Evolutionary conservation across 2,888 invertebrate species (phyloP).

Genomic region (Drosophila infuscata): DNA sequence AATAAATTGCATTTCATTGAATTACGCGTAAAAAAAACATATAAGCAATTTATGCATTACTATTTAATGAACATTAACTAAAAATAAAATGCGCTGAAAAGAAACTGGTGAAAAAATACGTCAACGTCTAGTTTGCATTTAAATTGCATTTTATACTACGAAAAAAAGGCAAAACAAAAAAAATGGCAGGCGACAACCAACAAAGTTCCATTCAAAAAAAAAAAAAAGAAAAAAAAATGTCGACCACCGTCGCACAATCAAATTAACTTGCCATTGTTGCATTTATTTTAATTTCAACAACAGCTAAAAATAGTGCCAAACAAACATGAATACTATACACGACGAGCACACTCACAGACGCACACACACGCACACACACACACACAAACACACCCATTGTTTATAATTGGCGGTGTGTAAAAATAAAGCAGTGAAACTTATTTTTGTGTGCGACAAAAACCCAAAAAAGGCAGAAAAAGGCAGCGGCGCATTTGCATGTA

Average conservation of each 20-base stretch:
- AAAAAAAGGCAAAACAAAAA: constrained; percentile 10
- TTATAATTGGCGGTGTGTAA: constrained; percentile 78
- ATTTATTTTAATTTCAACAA: constrained; percentile 76
- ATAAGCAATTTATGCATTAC: constrained; percentile 20
- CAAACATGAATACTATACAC: constrained; percentile 42
- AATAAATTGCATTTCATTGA: constrained; percentile 33
- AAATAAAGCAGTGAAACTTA: constrained; percentile 72
- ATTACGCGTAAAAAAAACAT: constrained; percentile 2
- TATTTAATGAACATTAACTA: constrained; percentile 28
- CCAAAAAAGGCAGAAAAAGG: constrained; percentile 58
- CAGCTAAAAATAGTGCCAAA: constrained; percentile 71
- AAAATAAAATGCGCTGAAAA: constrained; percentile 25
- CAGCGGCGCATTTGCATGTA: constrained; percentile 71
- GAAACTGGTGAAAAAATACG: constrained; percentile 7
- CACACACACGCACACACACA: constrained; percentile 25
- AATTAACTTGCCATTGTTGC: constrained; percentile 77
- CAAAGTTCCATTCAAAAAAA: constrained; percentile 49
- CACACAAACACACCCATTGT: constrained; percentile 47
- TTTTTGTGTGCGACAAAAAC: constrained; percentile 62
- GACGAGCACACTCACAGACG: constrained; percentile 22
- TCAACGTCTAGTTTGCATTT: constrained; percentile 66
- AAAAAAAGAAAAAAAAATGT: constrained; percentile 24
- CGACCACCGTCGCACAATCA: constrained; percentile 52
- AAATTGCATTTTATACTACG: constrained; percentile 64
- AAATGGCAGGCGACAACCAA: constrained; percentile 36